Conservation (phyloP, 1,140 invertebrate genomes). For the Drosophila prosaltans region DNA sequence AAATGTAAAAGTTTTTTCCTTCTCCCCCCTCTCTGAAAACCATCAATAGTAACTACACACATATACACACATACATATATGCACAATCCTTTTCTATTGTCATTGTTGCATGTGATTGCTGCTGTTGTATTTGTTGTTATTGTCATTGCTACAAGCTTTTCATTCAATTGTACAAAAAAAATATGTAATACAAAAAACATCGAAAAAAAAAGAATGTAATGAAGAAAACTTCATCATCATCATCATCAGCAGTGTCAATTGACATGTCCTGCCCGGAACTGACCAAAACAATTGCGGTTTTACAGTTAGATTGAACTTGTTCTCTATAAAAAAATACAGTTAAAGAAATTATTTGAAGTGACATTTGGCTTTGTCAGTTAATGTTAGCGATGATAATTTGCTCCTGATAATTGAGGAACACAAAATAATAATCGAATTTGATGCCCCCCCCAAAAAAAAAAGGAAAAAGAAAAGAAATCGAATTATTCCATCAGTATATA, state of each 20-base stretch:
- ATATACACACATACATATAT: too few species aligned
- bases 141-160: slow-evolving; percentile 60
- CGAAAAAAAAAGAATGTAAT: neutral
- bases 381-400: too few species aligned
- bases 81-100: slow-evolving; percentile 26
- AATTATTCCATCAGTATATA: too few species aligned
- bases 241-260: slow-evolving; percentile 29
- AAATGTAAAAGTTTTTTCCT: slow-evolving; percentile 71
- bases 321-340: slow-evolving; percentile 8
- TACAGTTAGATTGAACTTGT: neutral
- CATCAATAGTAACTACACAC: slow-evolving; percentile 43
- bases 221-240: neutral
- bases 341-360: neutral
- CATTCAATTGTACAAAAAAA: slow-evolving; percentile 52
- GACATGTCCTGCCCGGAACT: slow-evolving; percentile 37
- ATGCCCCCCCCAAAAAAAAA: too few species aligned
- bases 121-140: slow-evolving; percentile 39
- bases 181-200: neutral
- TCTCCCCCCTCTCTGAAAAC: slow-evolving; percentile 63
- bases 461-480: too few species aligned
- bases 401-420: too few species aligned
- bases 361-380: too few species aligned
- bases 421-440: too few species aligned
- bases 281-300: slow-evolving; percentile 38
- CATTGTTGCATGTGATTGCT: slow-evolving; percentile 56